Conservation (phyloP, 2,113 vertebrate species). For the western clawed frog (Xenopus tropicalis) region UCB_Xtro_10.0 CM004450.2:145002501-145003000, state of each 20-base stretch:
- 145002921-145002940: constrained; percentile 75
- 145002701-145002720: no score
- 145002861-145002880: no score
- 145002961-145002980: constrained; percentile 75
- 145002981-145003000: constrained; percentile 70
- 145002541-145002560: no score
- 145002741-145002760: background rate
- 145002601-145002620: no score
- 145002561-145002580: constrained; percentile 65
- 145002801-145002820: background rate
- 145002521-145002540: constrained; percentile 76
- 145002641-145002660: no score
- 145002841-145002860: no score
- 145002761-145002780: constrained; percentile 78
- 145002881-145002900: constrained; percentile 51
- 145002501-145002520: constrained; percentile 59
- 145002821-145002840: no score
- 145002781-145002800: constrained; percentile 69
- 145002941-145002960: constrained; percentile 80
- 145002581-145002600: background rate
- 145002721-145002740: constrained; percentile 65
- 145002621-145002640: background rate
- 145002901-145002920: constrained; percentile 74
- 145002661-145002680: constrained; percentile 59
- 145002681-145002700: constrained; percentile 76